A percentile compares a stretch with the other conserved stretches of the same genome.
Conservation (phyloP, 1,140 invertebrate species). For the Papilio polyxenes region DNA sequence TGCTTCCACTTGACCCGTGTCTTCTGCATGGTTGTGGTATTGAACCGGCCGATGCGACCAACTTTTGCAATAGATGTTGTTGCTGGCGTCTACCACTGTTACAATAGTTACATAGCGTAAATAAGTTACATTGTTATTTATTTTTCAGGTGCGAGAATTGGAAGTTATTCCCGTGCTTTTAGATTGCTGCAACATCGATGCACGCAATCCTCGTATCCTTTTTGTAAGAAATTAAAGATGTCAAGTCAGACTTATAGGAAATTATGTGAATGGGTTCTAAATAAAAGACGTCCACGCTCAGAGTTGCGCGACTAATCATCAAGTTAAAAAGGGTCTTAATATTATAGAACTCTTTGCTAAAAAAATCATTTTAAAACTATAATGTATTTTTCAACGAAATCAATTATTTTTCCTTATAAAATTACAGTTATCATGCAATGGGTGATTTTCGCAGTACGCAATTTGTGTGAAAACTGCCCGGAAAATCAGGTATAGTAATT, state of each 20-base stretch:
- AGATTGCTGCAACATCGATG: slow-evolving; percentile 91
- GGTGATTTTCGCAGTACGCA: slow-evolving; percentile 88
- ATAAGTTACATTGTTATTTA: too few species aligned
- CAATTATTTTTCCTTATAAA: slow-evolving; percentile 42
- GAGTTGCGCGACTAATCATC: too few species aligned
- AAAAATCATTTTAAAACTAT: background rate
- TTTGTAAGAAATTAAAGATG: slow-evolving; percentile 38
- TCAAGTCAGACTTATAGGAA: background rate
- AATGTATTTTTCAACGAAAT: slow-evolving; percentile 25
- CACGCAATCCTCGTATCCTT: slow-evolving; percentile 89
- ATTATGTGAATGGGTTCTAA: too few species aligned
- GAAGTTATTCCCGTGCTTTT: slow-evolving; percentile 87
- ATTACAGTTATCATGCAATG: slow-evolving; percentile 88
- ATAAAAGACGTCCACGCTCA: too few species aligned
- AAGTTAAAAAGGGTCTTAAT: too few species aligned
- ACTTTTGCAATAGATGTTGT: too few species aligned
- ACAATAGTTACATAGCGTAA: too few species aligned
- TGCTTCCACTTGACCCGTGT: too few species aligned
- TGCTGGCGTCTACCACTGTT: too few species aligned
- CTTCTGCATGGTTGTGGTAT: too few species aligned
- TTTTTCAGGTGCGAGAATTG: slow-evolving; percentile 81
- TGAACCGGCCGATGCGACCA: too few species aligned
- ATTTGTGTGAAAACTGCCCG: slow-evolving; percentile 86
- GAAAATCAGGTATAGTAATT: slow-evolving; percentile 83
- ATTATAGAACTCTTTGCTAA: too few species aligned